phyloP scores from a whole-genome alignment of 2,797 vertebrate species.

The Cheirogaleus major region DNA sequence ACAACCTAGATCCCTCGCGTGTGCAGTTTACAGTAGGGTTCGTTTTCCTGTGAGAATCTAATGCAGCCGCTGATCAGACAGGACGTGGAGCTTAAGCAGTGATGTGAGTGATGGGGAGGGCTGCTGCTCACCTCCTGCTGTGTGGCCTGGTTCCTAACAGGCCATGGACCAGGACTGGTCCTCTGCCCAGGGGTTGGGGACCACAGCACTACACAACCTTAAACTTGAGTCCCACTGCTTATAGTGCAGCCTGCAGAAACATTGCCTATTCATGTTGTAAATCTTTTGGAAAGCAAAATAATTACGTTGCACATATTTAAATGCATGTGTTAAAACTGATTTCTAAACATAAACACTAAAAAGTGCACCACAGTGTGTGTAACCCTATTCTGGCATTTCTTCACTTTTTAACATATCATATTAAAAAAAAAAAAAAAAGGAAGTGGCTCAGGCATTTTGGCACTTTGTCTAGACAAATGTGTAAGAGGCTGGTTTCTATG shows the following conservation, averaged over 20 bases:
- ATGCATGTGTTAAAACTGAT: background rate
- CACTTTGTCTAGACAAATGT: background rate
- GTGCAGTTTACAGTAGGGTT: too few relatives aligned
- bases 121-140: too few relatives aligned
- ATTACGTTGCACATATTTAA: background rate
- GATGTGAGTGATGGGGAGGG: too few relatives aligned
- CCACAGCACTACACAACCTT: background rate
- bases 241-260: background rate
- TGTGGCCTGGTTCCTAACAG: too few relatives aligned
- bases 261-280: background rate
- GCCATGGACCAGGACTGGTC: too few relatives aligned
- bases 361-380: background rate
- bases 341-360: constrained; percentile 26
- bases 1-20: too few relatives aligned
- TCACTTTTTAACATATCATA: background rate
- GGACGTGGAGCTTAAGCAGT: too few relatives aligned
- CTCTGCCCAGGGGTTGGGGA: too few relatives aligned
- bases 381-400: background rate
- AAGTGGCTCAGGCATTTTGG: background rate
- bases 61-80: too few relatives aligned
- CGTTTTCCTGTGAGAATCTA: too few relatives aligned
- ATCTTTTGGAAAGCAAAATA: constrained; percentile 22
- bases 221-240: background rate
- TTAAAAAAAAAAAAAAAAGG: background rate
- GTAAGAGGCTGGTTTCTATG: background rate